Evolutionary conservation across 2,888 invertebrate genomes (phyloP), one percentile per base, ranked within the genome.

Genomic region (Erebia epiphron): DNA sequence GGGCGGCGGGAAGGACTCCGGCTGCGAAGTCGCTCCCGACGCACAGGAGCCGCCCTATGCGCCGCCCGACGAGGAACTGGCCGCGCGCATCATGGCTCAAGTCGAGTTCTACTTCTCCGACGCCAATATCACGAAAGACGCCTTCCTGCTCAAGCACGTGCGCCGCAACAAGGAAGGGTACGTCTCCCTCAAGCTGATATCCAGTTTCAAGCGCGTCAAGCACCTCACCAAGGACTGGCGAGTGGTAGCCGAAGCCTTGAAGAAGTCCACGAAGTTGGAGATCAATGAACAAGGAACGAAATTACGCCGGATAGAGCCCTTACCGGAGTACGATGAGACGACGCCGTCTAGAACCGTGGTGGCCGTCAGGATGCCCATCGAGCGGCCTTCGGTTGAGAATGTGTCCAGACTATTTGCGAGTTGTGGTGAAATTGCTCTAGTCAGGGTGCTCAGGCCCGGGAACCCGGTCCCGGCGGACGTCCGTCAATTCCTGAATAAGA

Each of bases 31-130:
- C 69, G 94, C 95, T 65, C 82, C 89, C 70, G 93, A 94, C 58
- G 81, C 92, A 3, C 94, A 94, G 80, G 95, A 95, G 80, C 94
- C 95, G 4, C 95, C 95, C 0, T 96, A 95, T 85, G 89, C 91
- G 1, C 94, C 95, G 0, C 97, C 97, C 0, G 96, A 95, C 76
- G 97, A 97, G 5, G 97, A 97, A 78, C 88, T 97, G 49, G 95
- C 97, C 13, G 95, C 96, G 74, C 95, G 96, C 80, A 98, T 98
- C 79, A 95, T 97, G 65, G 95, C 96, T 62, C 98, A 98, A 85
- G 98, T 99, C 35, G 99, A 99, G 90, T 98, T 97, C 85, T 99
- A 99, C 89, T 99, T 99, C 90, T 98, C 98, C 73, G 98, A 99
- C 84, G 98, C 97, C 66, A 98, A 98, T 86, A 98, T 99, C 78